Percentiles rank a stretch among this genome's conserved stretches.
Conservation (phyloP, 2,113 vertebrate genomes). For the Caloenas nicobarica region DNA sequence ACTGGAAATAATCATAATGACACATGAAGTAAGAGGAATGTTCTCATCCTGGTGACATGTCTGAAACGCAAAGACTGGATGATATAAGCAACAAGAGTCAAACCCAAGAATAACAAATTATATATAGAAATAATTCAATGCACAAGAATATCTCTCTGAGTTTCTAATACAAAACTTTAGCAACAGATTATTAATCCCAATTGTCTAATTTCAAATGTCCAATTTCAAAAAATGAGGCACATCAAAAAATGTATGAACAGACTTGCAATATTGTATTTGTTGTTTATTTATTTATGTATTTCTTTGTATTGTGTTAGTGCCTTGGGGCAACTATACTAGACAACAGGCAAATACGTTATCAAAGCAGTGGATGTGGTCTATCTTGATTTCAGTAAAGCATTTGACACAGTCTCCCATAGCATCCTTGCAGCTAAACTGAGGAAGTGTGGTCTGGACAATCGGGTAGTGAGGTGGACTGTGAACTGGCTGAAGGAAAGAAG, state of each 20-base stretch:
- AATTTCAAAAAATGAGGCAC: neutral
- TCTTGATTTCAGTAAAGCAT: too few relatives aligned
- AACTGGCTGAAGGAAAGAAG: too few relatives aligned
- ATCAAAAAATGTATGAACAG: neutral
- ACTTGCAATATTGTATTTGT: neutral
- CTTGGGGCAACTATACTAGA: neutral
- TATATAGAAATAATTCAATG: neutral
- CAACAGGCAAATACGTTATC: neutral
- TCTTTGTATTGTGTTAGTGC: neutral
- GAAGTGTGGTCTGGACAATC: too few relatives aligned
- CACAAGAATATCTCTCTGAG: neutral
- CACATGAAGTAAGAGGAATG: neutral
- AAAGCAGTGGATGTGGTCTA: too few relatives aligned
- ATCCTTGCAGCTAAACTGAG: too few relatives aligned
- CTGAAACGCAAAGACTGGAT: neutral
- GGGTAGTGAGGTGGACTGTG: too few relatives aligned
- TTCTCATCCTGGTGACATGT: neutral
- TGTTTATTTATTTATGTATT: neutral
- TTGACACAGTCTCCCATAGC: too few relatives aligned
- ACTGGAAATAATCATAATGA: neutral
- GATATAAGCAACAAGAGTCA: neutral
- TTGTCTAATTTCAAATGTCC: too few relatives aligned
- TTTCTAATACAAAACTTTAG: neutral
- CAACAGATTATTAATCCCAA: neutral
- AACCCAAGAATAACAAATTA: neutral